Evolutionary conservation across 2,888 invertebrate species (phyloP).

Genomic region (Lithosia quadra): DNA sequence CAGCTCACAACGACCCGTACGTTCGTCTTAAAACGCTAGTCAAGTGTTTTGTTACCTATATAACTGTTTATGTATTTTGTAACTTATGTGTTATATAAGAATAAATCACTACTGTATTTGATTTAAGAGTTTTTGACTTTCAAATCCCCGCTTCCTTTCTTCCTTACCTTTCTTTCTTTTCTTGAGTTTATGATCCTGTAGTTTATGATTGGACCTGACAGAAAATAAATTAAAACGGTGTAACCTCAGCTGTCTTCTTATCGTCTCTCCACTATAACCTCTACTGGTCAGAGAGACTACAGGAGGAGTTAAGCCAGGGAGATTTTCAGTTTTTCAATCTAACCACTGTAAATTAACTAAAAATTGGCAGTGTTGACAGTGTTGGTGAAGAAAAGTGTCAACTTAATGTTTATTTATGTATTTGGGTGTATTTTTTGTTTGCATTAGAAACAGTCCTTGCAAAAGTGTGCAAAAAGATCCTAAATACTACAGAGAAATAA

Average conservation of each 20-base stretch:
- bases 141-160: slow-evolving; percentile 31
- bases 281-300: neutral
- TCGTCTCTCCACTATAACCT: neutral
- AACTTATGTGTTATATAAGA: slow-evolving; percentile 84
- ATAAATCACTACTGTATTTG: slow-evolving; percentile 82
- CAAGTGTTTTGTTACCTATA: slow-evolving; percentile 86
- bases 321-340: too few relatives aligned
- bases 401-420: too few relatives aligned
- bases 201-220: too few relatives aligned
- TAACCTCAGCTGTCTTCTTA: neutral
- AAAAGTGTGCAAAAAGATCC: neutral
- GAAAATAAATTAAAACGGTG: neutral
- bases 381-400: too few relatives aligned
- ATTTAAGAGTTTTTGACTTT: slow-evolving; percentile 45
- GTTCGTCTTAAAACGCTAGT: slow-evolving; percentile 79
- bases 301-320: neutral
- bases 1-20: slow-evolving; percentile 54
- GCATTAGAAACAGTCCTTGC: neutral
- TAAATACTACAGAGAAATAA: slow-evolving; percentile 16
- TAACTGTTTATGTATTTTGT: slow-evolving; percentile 83
- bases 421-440: too few relatives aligned
- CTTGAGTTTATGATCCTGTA: too few relatives aligned
- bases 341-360: too few relatives aligned
- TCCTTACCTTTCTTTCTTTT: too few relatives aligned
- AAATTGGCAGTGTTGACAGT: too few relatives aligned